Base-by-base conservation (phyloP, 1,140 invertebrate genomes). In the Zaprionus capensis region DNA sequence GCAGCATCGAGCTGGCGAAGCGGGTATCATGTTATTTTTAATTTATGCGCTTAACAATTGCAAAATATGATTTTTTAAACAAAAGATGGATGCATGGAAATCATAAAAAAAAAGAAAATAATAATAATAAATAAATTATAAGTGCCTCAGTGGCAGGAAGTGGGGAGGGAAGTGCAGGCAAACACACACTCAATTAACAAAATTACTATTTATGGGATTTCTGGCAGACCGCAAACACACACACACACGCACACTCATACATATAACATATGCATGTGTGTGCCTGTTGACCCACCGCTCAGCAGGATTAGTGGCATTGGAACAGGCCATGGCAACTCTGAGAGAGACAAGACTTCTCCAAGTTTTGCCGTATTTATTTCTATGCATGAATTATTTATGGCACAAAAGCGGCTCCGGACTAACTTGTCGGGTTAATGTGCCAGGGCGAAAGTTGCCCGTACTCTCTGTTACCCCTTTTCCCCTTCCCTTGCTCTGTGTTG, bases 141-240 rank as follows among this genome's bases (percentile, higher is more conserved):
- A 83, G 80, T 81, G 67, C 7, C 57, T 55, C 59, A 64, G 34
- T 49, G 71, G 24, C 12, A 51, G 5, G 5, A 28, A 36, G 28
- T 31, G n/a, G 41, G 24, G 36, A 17, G 6, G n/a, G 24, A 26
- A 22, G 66, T 14, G 15, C 15, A n/a, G 12, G 12, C 46, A 36
- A 36, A 38, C 61, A 68, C 44, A 80, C 68, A 87, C 84, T 88
- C 84, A 87, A 87, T 88, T 87, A 87, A 81, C 71, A 76, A 84
- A 79, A 87, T 87, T 87, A 88, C 84, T 84, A 87, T 87, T 87
- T 88, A 87, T 88, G 84, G 80, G 75, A 72, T 72, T 86, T 86
- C 46, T 11, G 46, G 46, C 41, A 58, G 31, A 77, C 26, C 38
- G 44, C 56, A 71, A 46, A 17, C 36, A n/a, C 22, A 68, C 24